A percentile compares a stretch with the other conserved stretches of the same genome.
phyloP scores from a whole-genome alignment of 2,888 invertebrate species.

The Melanargia galathea region DNA sequence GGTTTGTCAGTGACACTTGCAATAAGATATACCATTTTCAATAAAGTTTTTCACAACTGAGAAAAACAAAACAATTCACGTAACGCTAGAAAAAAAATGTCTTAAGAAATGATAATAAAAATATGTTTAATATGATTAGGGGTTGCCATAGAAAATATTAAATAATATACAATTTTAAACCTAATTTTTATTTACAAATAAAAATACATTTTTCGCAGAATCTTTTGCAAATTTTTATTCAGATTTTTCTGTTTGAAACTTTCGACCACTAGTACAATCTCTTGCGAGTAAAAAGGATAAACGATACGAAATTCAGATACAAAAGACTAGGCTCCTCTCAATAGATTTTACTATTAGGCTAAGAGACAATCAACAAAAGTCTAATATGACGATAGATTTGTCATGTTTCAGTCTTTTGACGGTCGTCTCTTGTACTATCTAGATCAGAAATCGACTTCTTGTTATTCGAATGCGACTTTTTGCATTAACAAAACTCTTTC shows the following conservation, averaged over 20 bases:
- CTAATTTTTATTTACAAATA: conserved; percentile 28
- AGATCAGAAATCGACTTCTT: conserved; percentile 28
- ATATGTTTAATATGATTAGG: neutral
- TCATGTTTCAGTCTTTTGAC: neutral
- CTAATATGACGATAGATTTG: neutral
- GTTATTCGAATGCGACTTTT: neutral
- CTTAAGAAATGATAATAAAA: neutral
- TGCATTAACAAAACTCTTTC: neutral
- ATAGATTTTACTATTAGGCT: conserved; percentile 64
- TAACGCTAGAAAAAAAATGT: neutral
- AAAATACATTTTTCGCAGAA: neutral
- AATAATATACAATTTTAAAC: conserved; percentile 17
- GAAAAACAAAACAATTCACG: conserved; percentile 1
- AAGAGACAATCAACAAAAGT: conserved; percentile 45
- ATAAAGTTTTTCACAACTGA: neutral
- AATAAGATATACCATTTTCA: too few species aligned
- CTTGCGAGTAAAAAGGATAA: conserved; percentile 51
- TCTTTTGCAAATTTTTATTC: neutral
- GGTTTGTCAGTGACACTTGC: too few species aligned
- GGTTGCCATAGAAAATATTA: neutral
- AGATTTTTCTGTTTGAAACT: neutral
- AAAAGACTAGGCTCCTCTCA: conserved; percentile 63
- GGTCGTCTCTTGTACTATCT: conserved; percentile 12
- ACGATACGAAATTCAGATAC: conserved; percentile 62
- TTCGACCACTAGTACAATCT: conserved; percentile 55